Base-by-base conservation (phyloP, 2,113 vertebrate species). In the Harpagus bidentatus region DNA sequence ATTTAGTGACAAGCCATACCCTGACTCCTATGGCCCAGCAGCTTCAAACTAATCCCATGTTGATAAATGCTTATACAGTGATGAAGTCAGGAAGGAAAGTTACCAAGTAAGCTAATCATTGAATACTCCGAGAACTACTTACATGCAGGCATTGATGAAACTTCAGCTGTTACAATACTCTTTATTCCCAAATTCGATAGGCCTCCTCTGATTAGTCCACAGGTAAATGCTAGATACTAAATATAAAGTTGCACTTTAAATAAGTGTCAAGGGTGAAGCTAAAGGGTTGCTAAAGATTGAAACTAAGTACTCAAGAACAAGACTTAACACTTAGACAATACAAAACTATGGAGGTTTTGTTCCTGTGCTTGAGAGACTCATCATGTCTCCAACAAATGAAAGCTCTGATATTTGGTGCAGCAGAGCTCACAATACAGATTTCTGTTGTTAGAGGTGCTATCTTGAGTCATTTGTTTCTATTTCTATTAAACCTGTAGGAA, bases 91-190 rank as follows among this genome's bases (percentile, higher is more conserved):
- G 52, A 56, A 32, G 32, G 17, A 55, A 42, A 78, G 59, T 69
- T 90, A 88, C 5, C 38, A 59, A 36, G 34, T 28, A 4, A 90
- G 31, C 15, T 65, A 83, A n/a, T 45, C 82, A 67, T 5, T 76
- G 45, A 82, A 19, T 36, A 65, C 22, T 65, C 32, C 1, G 28
- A 76, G 20, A 59, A 42, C 23, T 90, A 97, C 99, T 98, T 98
- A 99, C 99, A 99, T 61, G 99, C 99, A 96, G 99, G 99, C 99
- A 99, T 99, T 96, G 98, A 95, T 77, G 99, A 99, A 93, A 99
- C 99, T 97, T 99, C 99, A n/a, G 99, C 99, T 17, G 99, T 99
- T 93, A 99, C 99, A 79, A 99, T 99, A 96, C 99, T 99, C 98
- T 99, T 99, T 97, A 99, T 99, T 90, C 99, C 99, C 94, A 99